A percentile compares a stretch with the other conserved stretches of the same genome.
Evolutionary conservation across 2,888 invertebrate genomes (phyloP).

Genomic region (Melolontha melolontha): DNA sequence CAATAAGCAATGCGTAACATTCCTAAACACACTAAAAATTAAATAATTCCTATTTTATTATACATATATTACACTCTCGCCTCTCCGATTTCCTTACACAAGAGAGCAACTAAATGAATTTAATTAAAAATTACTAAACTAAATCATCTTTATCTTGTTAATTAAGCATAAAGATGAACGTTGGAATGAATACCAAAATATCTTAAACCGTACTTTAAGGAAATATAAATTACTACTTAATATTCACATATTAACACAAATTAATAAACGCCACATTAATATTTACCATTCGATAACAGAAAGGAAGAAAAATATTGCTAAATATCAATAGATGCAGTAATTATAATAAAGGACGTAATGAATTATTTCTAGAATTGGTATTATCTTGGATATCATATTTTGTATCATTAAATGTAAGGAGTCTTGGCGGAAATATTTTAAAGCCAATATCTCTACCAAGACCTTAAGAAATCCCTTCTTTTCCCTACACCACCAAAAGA

Average conservation of each 20-base stretch:
- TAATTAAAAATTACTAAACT: slow-evolving; percentile 7
- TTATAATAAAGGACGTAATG: not conserved
- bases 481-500: too few species aligned
- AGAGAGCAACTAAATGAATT: slow-evolving; percentile 2
- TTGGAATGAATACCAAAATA: not conserved
- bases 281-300: not conserved
- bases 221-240: slow-evolving; percentile 17
- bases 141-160: slow-evolving; percentile 14
- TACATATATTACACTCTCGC: too few species aligned
- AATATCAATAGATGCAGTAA: too few species aligned
- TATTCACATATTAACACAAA: slow-evolving; percentile 24
- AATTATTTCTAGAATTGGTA: not conserved
- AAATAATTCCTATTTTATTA: too few species aligned
- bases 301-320: too few species aligned
- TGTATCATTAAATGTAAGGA: too few species aligned
- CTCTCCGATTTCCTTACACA: not conserved
- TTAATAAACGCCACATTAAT: slow-evolving; percentile 20
- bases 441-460: too few species aligned
- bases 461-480: too few species aligned
- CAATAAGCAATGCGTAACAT: too few species aligned
- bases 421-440: too few species aligned
- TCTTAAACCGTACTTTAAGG: not conserved
- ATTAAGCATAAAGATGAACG: not conserved
- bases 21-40: too few species aligned
- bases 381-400: too few species aligned